phyloP scores from a whole-genome alignment of 2,888 invertebrate genomes.

The Tenthredo amoena region DNA sequence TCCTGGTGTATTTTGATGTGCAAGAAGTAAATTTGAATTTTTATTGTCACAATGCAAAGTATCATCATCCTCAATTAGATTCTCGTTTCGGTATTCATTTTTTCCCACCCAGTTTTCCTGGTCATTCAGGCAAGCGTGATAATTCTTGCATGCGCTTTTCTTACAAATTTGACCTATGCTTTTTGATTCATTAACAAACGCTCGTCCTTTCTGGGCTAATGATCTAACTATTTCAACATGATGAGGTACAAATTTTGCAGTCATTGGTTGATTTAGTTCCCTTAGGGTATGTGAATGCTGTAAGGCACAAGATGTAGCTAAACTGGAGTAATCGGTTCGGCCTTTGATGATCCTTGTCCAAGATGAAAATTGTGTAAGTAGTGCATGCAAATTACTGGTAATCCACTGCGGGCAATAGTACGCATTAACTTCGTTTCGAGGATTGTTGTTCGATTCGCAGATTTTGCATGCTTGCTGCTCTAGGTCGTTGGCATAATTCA shows the following conservation, averaged over 20 bases:
- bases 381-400: not conserved
- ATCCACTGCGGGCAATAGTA: constrained; percentile 7
- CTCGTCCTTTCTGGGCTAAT: constrained; percentile 4
- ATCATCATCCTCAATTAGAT: not conserved
- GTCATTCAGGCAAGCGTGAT: not conserved
- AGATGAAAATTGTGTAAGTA: not conserved
- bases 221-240: not conserved
- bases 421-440: not conserved
- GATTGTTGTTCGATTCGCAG: not conserved
- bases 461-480: not conserved
- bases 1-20: not conserved
- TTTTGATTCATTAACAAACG: not conserved
- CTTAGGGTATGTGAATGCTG: not conserved
- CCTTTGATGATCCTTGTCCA: not conserved
- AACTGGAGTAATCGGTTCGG: not conserved
- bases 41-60: not conserved
- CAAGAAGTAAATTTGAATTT: not conserved
- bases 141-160: not conserved
- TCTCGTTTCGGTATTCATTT: not conserved
- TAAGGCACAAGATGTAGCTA: not conserved
- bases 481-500: not conserved
- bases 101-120: constrained; percentile 14
- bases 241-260: not conserved
- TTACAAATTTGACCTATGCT: not conserved
- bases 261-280: not conserved